Base-by-base conservation (phyloP, 2,797 vertebrate species). In the Hephaestus fuliginosus region DNA sequence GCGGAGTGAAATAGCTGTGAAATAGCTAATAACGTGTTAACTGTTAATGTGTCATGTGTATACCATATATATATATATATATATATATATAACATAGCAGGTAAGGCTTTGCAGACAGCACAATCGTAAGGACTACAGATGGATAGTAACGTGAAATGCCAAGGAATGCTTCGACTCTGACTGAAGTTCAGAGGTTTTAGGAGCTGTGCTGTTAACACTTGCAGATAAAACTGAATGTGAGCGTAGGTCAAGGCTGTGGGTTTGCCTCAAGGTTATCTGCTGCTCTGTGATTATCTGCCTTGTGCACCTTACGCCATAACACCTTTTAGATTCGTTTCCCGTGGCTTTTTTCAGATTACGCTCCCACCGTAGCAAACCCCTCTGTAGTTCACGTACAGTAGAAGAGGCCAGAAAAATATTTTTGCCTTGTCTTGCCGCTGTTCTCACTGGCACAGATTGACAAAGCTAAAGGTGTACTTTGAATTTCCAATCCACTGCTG, bases 221-320 rank as follows among this genome's bases (percentile, higher is more conserved):
- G n/a, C 20, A 52, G 65, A 61, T 57, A 71, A 28, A 53, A 78
- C 76, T 68, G 69, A 74, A 70, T 68, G 17, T 44, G 30, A 73
- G 70, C 58, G 65, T 14, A 76, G 71, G 74, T 82, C 62, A 76
- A 74, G 70, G 71, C 64, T 81, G 62, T 39, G 36, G 36, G 62
- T 84, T 74, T 76, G 17, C 20, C 68, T 17, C 9, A 56, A 36
- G 72, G 41, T 61, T 76, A 53, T 53, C 41, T 63, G 64, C 18
- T 57, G 56, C 18, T 62, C 51, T 56, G 46, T 70, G 28, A 67
- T 79, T 33, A 60, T 73, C 14, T 70, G 25, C 49, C 39, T 55
- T 48, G 18, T 77, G 30, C 46, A 33, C 46, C 58, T 36, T 25
- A 30, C 55, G 56, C 14, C 60, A 46, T 70, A 14, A 82, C 65